These are phyloP conservation scores for Paraescarpia echinospica DNA, from an alignment of 1,140 invertebrate species.

Conservation along the genomic window DNA sequence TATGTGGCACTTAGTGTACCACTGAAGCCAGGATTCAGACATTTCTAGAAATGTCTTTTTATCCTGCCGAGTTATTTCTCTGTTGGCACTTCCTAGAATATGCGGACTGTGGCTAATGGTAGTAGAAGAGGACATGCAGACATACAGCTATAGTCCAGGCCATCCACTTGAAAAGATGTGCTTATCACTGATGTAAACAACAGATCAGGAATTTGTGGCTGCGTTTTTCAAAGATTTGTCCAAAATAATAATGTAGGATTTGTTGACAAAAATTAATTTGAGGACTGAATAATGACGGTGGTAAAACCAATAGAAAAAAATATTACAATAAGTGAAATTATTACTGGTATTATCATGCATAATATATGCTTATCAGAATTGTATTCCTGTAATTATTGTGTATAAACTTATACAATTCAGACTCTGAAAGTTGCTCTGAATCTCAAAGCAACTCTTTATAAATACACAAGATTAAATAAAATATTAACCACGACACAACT, in stretches of 20 bases:
- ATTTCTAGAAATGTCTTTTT: not conserved
- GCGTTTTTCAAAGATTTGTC: not conserved
- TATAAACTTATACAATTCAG: not conserved
- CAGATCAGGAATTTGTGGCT: not conserved
- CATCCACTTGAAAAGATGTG: not conserved
- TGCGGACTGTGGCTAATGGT: not conserved
- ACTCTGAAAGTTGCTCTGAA: no score
- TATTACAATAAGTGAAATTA: no score
- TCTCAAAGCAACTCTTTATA: not conserved
- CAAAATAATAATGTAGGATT: not conserved
- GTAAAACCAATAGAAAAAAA: not conserved
- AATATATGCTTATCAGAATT: not conserved
- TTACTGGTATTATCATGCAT: not conserved
- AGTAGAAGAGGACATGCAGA: no score
- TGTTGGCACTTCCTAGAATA: not conserved
- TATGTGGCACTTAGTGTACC: not conserved
- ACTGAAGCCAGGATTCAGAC: not conserved
- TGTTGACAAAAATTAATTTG: not conserved
- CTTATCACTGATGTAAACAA: not conserved
- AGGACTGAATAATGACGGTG: not conserved
- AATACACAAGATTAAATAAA: not conserved
- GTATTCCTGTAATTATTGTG: not conserved
- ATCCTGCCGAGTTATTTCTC: not conserved
- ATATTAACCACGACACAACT: not conserved
- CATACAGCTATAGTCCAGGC: not conserved